A percentile compares a stretch with the other conserved stretches of the same genome.
These are phyloP conservation scores for Sesia apiformis DNA, from an alignment of 2,888 invertebrate genomes.

Conservation along the genomic window DNA sequence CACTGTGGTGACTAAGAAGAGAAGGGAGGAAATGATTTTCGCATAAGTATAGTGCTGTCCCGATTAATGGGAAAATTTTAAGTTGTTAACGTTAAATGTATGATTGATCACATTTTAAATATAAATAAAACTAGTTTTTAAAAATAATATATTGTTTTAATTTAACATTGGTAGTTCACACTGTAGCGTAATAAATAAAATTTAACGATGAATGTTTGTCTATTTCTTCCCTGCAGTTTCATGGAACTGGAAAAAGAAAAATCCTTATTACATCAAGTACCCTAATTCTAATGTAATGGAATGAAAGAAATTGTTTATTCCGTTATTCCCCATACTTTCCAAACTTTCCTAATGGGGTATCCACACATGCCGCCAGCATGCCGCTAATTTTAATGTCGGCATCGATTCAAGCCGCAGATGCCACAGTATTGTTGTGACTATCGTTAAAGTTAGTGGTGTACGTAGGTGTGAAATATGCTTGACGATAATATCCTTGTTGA, in stretches of 20 bases:
- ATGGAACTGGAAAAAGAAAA: not conserved
- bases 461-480: too few species aligned
- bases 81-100: not conserved
- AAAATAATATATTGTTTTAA: not conserved
- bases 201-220: not conserved
- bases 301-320: too few species aligned
- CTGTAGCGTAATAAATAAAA: constrained; percentile 3
- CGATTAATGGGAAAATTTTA: not conserved
- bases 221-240: not conserved
- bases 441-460: too few species aligned
- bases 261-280: too few species aligned
- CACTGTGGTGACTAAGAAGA: constrained; percentile 93
- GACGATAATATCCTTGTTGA: too few species aligned
- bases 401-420: too few species aligned
- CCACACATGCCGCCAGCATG: too few species aligned
- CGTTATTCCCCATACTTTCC: too few species aligned
- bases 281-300: too few species aligned
- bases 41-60: constrained; percentile 71
- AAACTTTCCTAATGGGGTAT: too few species aligned
- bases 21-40: constrained; percentile 96
- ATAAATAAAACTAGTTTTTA: not conserved
- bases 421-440: too few species aligned
- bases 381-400: too few species aligned
- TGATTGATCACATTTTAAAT: not conserved
- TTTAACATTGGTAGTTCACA: not conserved